Base-by-base conservation (phyloP, 1,140 invertebrate species). In the Drosophila lowei region DNA sequence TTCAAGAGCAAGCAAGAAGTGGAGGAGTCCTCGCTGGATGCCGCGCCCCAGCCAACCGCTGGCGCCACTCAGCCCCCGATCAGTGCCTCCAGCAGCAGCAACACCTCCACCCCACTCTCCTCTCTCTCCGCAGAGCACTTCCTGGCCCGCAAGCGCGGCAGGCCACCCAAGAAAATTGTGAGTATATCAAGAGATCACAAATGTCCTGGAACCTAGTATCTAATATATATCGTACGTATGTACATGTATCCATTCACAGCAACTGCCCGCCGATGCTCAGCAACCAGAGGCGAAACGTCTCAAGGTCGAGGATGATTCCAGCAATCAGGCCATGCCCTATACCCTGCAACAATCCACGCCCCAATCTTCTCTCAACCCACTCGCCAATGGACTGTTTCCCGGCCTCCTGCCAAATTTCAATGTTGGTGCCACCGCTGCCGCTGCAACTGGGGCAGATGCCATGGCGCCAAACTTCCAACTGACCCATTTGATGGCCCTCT, bases 1-100 rank as follows among this genome's bases (percentile, higher is more conserved):
- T 96, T 95, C 91, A 96, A 96, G 75, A 81, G 16, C 89, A 91
- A 72, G 46, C 70, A 74, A 25, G 75, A 89, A 3, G 18, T 9
- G 21, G 83, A 74, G 21, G 77, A 85, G 30, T 66, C 42, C 9
- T 88, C 83, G 0, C n/a, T 61, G 25, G 81, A 88, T 41, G 62
- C 70, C 28, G 55, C 38, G 6, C 52, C 28, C 13, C 57, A 34
- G 13, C 42, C 56, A 3, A 15, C 41, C 23, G 5, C 18, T 6
- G 15, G 11, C 6, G 41, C 16, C 28, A 5, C 42, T 7, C 44
- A 56, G 43, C 21, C 47, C 3, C 55, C 54, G 15, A 15, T 42
- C 6, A 28, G 50, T 11, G 21, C 13, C 18, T 7, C 34, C 3
- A 30, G 23, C 11, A 62, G 28, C 42, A 78, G 49, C 55, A 71